Evolutionary conservation across 2,888 invertebrate species (phyloP).

Genomic region (Chloroclysta siterata): DNA sequence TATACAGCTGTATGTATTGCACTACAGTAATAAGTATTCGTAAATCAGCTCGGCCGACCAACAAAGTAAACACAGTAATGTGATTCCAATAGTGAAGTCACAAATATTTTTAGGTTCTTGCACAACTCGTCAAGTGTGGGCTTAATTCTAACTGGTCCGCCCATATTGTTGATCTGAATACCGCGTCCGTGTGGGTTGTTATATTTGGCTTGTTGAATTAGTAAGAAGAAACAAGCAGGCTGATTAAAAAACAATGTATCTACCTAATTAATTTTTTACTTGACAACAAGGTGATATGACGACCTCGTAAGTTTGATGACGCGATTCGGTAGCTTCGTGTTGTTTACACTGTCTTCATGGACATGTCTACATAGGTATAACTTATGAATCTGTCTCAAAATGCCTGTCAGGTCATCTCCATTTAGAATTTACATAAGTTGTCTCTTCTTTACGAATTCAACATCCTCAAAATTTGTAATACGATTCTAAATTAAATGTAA

Average conservation of each 20-base stretch:
- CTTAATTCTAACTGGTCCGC: conserved; percentile 65
- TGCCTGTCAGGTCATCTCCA: no score
- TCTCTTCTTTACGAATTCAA: no score
- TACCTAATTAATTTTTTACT: conserved; percentile 17
- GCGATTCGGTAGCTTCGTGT: conserved; percentile 10
- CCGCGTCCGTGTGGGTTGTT: conserved; percentile 60
- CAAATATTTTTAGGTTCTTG: conserved; percentile 64
- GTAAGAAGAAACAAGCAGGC: conserved; percentile 39
- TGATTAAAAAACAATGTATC: conserved; percentile 14
- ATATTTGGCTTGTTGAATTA: conserved; percentile 53
- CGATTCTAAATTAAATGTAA: no score
- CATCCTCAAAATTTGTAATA: no score
- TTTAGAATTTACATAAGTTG: no score
- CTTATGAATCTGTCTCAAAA: no score
- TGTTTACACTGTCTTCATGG: conserved; percentile 34
- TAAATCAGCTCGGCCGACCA: conserved; percentile 41
- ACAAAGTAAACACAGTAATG: conserved; percentile 50
- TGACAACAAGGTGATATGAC: conserved; percentile 30
- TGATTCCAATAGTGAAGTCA: conserved; percentile 60
- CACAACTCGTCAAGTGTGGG: conserved; percentile 66
- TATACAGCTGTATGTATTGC: conserved; percentile 31
- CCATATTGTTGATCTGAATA: conserved; percentile 53
- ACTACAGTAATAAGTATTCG: conserved; percentile 11
- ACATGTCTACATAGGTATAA: no score
- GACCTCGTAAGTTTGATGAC: conserved; percentile 34